Evolutionary conservation across 2,888 invertebrate genomes (phyloP), one percentile per base, ranked within the genome.

Genomic region (Willowsia nigromaculata): DNA sequence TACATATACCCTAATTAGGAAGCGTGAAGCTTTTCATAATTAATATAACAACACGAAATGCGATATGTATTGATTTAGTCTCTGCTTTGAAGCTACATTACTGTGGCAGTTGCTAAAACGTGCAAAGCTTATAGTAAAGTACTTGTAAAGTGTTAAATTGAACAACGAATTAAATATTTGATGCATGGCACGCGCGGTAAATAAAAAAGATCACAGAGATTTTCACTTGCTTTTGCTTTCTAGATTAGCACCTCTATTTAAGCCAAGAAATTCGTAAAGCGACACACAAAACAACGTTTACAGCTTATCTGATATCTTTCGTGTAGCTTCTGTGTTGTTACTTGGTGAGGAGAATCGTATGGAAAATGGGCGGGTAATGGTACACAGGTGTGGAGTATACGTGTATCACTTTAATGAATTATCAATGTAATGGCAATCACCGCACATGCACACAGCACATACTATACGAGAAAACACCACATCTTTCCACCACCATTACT

Each of bases 401-500:
- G 62, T 5, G 74, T 59, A 78, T 59, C 82, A 82, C 88, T 88
- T 88, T 88, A 88, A 88, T 88, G 88, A 88, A 88, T 88, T 83
- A 83, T 83, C 88, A 88, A 88, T 88, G 88, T 83, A 83, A 88
- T 78, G 40, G 76, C 88, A 83, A 88, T 88, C 88, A 88, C 74
- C 82, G 30, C 74, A 81, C 74, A 82, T 47, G 81, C 53, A 76
- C 82, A 71, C 59, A 53, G 7, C 27, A 7, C 50, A 27, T 53
- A 53, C 53, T 81, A 62, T 37, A 37, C 56, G 78, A 76, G 27
- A 37, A 62, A 59, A 80, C 80, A 53, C 65, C 59, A 40, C 47
- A 74, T 78, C 56, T 56, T 62, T 65, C 65, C 40, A 47, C 22
- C 11, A 47, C 22, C 11, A 18, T 18, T 9, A 40, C 81, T 5